Evolutionary conservation across 2,797 vertebrate species (phyloP).

Genomic region (Enteromius thamalakanensis): DNA sequence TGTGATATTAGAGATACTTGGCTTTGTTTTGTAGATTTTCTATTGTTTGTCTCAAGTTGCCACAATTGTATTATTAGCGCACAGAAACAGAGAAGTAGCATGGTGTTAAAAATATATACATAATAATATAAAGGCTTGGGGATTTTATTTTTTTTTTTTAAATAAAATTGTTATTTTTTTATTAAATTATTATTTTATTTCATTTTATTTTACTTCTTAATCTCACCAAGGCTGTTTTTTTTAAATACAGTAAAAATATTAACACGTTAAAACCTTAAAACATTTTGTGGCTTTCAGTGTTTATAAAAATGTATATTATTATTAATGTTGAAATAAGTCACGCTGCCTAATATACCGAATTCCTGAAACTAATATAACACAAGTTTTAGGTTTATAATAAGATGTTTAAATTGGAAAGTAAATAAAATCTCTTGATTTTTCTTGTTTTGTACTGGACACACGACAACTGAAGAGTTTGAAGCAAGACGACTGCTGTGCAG

Average conservation of each 20-base stretch:
- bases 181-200: not conserved
- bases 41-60: not conserved
- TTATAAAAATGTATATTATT: not conserved
- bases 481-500: not conserved
- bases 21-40: not conserved
- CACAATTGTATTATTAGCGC: not conserved
- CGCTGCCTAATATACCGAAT: not conserved
- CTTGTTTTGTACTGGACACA: not conserved
- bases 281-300: not conserved
- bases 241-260: not conserved
- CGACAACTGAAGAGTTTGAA: not conserved
- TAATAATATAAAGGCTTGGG: not conserved
- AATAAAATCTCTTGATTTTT: not conserved
- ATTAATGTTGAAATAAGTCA: not conserved
- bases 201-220: not conserved
- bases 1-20: conserved; percentile 26
- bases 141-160: too few relatives aligned
- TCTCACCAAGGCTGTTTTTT: not conserved
- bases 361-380: not conserved
- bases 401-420: not conserved
- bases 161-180: too few relatives aligned
- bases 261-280: not conserved
- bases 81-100: not conserved
- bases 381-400: not conserved
- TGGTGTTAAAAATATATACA: not conserved